Evolutionary conservation across 2,888 invertebrate species (phyloP), one percentile per base, ranked within the genome.

Genomic region (Spilarctia lutea): DNA sequence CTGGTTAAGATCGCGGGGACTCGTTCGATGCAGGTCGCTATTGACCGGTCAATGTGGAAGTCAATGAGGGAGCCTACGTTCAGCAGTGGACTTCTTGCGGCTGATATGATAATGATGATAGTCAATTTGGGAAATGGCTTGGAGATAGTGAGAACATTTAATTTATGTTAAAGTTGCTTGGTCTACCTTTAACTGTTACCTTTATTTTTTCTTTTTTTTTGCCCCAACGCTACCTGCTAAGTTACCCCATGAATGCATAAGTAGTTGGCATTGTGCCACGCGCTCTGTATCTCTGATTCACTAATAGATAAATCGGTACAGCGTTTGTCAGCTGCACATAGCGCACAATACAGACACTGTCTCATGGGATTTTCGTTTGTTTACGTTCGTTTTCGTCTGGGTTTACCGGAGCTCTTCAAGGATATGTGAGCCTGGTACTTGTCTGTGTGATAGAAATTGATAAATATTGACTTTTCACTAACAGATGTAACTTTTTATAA

Each of bases 261-360:
- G 87, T 83, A 79, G 76, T 68, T 90, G 89, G 90, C 89, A 80
- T 80, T 80, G 84, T 80, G 89, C 91, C 91, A 89, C 74, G 79
- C 76, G 74, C 76, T 77, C 80, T 85, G 84, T 88, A 88, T 90
- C 89, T 88, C 86, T 88, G 91, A 91, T 91, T 90, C 84, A 78
- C 86, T 91, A 90, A 91, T 89, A 91, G 91, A 91, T 91, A 91
- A 89, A 90, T 90, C 88, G 85, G 84, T 79, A 81, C 83, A 77
- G 76, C 72, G 78, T 79, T 84, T 85, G 85, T 81, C 75, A 76
- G 78, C 80, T 72, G 81, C 79, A 80, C 77, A 70, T 79, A 81
- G 69, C 39, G 42, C 75, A 73, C 65, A 76, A 69, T 75, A 80
- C 75, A 72, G 73, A 65, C 74, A 75, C 52, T n/a, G 76, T 81